Conservation (phyloP, 2,797 vertebrate genomes). For the Mionectes olivaceus region DNA sequence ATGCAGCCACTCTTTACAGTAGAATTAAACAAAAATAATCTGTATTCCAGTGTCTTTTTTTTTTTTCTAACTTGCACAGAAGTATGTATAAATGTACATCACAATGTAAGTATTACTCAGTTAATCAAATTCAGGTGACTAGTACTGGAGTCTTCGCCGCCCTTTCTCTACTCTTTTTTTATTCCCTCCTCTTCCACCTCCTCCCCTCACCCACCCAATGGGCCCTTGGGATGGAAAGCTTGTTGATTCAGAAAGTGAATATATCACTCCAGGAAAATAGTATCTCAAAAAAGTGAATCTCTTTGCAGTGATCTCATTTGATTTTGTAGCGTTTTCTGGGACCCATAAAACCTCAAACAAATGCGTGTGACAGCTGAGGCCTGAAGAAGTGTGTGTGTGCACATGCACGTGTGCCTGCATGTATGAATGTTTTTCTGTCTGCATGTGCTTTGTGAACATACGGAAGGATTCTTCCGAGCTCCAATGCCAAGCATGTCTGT, state of each 20-base stretch:
- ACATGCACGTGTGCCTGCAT: background rate
- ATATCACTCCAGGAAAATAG: background rate
- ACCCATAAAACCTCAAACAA: background rate
- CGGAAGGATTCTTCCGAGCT: background rate
- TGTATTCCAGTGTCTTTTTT: background rate
- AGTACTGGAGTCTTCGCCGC: background rate
- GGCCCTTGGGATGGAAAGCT: background rate
- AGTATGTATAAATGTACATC: background rate
- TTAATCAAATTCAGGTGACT: background rate
- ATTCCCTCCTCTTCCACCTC: too few relatives aligned
- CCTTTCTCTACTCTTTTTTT: background rate
- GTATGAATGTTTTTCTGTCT: background rate
- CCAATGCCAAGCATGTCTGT: background rate
- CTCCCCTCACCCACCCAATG: background rate
- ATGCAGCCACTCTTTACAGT: background rate
- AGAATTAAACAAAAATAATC: background rate
- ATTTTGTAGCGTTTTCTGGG: background rate
- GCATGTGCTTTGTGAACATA: background rate
- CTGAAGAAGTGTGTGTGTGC: background rate
- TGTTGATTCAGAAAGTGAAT: background rate
- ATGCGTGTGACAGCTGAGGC: background rate
- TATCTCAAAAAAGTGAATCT: background rate
- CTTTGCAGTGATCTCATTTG: background rate
- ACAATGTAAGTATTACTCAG: background rate
- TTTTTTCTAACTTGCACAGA: background rate